Base-by-base conservation (phyloP, 2,113 vertebrate species). In the Dinomys branickii region DNA sequence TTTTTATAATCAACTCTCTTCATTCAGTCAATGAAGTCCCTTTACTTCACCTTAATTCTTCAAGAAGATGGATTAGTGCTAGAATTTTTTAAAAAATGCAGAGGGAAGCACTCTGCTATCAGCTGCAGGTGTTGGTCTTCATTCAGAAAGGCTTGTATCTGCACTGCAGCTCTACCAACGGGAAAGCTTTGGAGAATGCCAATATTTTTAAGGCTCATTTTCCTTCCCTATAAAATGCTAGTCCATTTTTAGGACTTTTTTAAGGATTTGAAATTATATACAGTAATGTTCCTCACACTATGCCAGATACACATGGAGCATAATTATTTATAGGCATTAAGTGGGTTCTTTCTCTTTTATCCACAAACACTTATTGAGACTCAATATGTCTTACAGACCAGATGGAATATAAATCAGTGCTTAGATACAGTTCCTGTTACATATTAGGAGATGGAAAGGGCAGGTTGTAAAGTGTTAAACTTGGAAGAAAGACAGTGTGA, bases 1-100 rank as follows among this genome's bases (percentile, higher is more conserved):
- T 80, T 94, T 91, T 97, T 87, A 38, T 80, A 26, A 50, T 92
- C 8, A 81, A 58, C 91, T 97, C 24, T 52, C 11, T 65, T 50
- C 1, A 35, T 14, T 80, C 33, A 56, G 11, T 77, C 94, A 30
- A 63, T 67, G 69, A 75, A 94, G 8, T 52, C 94, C 9, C 54
- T 69, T 96, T 90, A 50, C 58, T 69, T 96, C 8, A 56, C 24
- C 33, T 59, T 92, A 78, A 50, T 16, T 63, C 30, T n/a, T 71
- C 24, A 11, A 61, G 61, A 58, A 91, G 84, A 73, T 10, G 12
- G 6, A 12, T 75, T 20, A 67, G 19, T 35, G 85, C n/a, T 69
- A 63, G 67, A 81, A 89, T 41, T n/a, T n/a, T n/a, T n/a, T n/a
- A 86, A 90, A 41, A 63, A 78, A 80, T 22, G 1, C 56, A 87